Conservation (phyloP, 2,113 vertebrate species). For the Nanorana parkeri region DNA sequence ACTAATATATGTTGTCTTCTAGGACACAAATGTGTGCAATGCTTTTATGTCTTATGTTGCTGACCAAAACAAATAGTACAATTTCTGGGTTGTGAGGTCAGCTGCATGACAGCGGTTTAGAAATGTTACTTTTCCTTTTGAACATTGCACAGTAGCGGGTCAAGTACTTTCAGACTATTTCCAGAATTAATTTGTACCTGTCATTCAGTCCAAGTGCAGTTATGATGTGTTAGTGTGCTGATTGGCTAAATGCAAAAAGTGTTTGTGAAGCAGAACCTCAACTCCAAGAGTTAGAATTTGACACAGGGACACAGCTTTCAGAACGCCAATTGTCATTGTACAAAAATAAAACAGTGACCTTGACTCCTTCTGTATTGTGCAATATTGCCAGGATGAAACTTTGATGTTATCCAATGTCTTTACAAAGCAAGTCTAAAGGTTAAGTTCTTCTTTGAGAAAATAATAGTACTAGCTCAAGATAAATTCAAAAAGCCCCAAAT, state of each 20-base stretch:
- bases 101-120: neutral
- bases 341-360: constrained; percentile 22
- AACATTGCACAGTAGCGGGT: neutral
- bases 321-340: constrained; percentile 2
- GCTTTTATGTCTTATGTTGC: too few relatives aligned
- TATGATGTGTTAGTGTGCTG: neutral
- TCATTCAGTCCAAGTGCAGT: constrained; percentile 1
- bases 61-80: too few relatives aligned
- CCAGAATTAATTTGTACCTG: constrained; percentile 27
- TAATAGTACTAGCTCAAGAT: neutral
- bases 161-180: constrained; percentile 9
- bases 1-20: too few relatives aligned
- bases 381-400: neutral
- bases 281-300: neutral
- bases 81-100: neutral
- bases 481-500: neutral
- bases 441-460: neutral
- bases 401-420: neutral
- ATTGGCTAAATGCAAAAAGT: neutral
- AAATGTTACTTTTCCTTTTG: neutral
- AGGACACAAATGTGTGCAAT: too few relatives aligned
- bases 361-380: constrained; percentile 10
- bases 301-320: neutral
- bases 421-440: constrained; percentile 5
- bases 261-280: constrained; percentile 11